These are phyloP conservation scores for Agriotes lineatus DNA, from an alignment of 2,888 invertebrate species.

Conservation along the genomic window DNA sequence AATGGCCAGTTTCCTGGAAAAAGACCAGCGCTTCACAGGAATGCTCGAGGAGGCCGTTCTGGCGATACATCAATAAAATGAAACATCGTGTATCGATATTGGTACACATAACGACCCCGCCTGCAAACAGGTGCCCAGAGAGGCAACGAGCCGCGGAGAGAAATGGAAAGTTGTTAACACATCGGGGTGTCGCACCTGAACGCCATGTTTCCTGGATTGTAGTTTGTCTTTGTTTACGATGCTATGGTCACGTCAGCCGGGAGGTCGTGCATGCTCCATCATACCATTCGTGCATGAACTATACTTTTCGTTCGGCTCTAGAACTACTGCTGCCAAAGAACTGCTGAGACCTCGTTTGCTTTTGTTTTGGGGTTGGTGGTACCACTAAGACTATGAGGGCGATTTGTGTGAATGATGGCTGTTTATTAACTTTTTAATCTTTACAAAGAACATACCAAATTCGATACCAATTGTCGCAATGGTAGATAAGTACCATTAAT, in stretches of 20 bases:
- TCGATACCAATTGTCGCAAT: too few relatives aligned
- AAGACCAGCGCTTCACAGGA: background rate
- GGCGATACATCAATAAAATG: constrained; percentile 12
- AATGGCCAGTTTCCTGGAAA: background rate
- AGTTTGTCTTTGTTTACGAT: constrained; percentile 54
- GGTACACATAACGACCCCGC: constrained; percentile 19
- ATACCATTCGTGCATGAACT: constrained; percentile 54
- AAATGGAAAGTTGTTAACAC: constrained; percentile 52
- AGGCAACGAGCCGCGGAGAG: constrained; percentile 27
- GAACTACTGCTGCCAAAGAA: constrained; percentile 4
- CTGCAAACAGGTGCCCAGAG: constrained; percentile 32
- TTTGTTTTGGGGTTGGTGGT: background rate
- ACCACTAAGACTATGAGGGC: too few relatives aligned
- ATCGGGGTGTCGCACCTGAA: constrained; percentile 52
- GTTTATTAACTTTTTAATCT: too few relatives aligned
- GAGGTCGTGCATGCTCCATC: constrained; percentile 54
- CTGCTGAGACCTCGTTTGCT: background rate
- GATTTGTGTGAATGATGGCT: too few relatives aligned
- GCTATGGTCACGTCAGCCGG: constrained; percentile 45
- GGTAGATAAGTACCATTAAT: too few relatives aligned
- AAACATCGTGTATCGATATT: constrained; percentile 17
- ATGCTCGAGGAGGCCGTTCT: background rate
- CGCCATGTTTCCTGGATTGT: constrained; percentile 46
- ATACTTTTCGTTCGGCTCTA: constrained; percentile 28
- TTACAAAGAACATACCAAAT: too few relatives aligned